Conservation (phyloP, 2,888 invertebrate species). For the Drosophila tripunctata region DNA sequence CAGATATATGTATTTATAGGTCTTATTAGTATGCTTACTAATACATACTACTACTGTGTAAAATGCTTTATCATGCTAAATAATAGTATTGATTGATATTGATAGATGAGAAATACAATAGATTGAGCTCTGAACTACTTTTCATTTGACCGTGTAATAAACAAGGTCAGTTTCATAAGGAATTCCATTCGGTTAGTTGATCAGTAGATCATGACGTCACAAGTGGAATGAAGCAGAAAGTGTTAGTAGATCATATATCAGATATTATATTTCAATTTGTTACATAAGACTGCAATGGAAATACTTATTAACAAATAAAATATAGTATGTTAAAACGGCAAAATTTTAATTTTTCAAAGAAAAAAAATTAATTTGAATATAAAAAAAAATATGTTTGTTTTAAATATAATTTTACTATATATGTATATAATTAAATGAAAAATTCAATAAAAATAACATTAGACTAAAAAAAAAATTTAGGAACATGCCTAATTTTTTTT, state of each 20-base stretch:
- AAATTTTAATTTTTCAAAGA: too few relatives aligned
- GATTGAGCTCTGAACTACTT: conserved; percentile 6
- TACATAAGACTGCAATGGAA: not conserved
- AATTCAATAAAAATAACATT: too few relatives aligned
- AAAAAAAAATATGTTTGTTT: too few relatives aligned
- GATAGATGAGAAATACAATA: not conserved
- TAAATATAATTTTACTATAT: too few relatives aligned
- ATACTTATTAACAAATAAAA: too few relatives aligned
- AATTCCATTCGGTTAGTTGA: not conserved
- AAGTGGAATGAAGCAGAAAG: not conserved
- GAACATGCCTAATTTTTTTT: not conserved
- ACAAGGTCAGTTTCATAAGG: conserved; percentile 1
- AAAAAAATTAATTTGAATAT: too few relatives aligned
- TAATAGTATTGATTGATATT: conserved; percentile 12
- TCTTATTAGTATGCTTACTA: not conserved
- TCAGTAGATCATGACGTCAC: conserved; percentile 1
- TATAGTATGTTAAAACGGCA: too few relatives aligned
- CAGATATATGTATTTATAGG: not conserved
- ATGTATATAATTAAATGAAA: too few relatives aligned
- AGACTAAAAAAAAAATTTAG: not conserved
- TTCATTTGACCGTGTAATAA: not conserved
- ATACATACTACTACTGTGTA: not conserved
- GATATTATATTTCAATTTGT: not conserved
- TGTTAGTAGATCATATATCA: not conserved
- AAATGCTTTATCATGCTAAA: conserved; percentile 37